These are phyloP conservation scores for Mythimna albipuncta DNA, from an alignment of 2,888 invertebrate genomes.

Conservation along the genomic window DNA sequence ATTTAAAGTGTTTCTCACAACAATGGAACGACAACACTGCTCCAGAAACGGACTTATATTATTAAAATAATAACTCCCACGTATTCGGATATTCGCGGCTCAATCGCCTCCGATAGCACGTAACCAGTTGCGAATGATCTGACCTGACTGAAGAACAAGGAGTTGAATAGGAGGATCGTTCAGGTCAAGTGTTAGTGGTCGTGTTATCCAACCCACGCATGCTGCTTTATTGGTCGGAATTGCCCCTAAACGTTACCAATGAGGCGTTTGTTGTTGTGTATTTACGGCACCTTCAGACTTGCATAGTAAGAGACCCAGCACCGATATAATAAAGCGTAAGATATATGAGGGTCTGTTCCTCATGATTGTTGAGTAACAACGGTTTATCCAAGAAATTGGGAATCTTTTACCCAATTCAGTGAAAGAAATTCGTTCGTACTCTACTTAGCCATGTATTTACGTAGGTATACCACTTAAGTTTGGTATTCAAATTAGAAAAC, in stretches of 20 bases:
- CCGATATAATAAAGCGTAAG: constrained; percentile 80
- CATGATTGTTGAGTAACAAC: constrained; percentile 68
- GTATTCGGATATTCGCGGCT: constrained; percentile 78
- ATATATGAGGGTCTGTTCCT: constrained; percentile 77
- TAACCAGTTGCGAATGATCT: constrained; percentile 69
- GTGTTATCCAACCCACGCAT: constrained; percentile 83
- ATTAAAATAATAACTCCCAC: constrained; percentile 84
- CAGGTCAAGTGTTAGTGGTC: constrained; percentile 77
- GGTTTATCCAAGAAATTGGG: constrained; percentile 71
- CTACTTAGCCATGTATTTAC: constrained; percentile 36
- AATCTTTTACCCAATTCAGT: constrained; percentile 68
- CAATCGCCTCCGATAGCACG: constrained; percentile 76
- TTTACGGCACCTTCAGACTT: constrained; percentile 84
- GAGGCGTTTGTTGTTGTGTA: constrained; percentile 87
- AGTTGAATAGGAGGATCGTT: constrained; percentile 46
- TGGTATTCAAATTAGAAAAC: constrained; percentile 49
- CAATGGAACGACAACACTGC: constrained; percentile 61
- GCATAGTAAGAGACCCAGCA: constrained; percentile 75
- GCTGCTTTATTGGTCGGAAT: constrained; percentile 88
- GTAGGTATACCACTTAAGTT: constrained; percentile 29
- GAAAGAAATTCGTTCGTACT: constrained; percentile 62
- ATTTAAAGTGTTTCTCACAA: constrained; percentile 62
- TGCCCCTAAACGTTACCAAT: constrained; percentile 90
- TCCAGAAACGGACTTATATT: constrained; percentile 73
- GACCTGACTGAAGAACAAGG: constrained; percentile 55